Conservation (phyloP, 2,888 invertebrate genomes). For the Sepiola atlantica region DNA sequence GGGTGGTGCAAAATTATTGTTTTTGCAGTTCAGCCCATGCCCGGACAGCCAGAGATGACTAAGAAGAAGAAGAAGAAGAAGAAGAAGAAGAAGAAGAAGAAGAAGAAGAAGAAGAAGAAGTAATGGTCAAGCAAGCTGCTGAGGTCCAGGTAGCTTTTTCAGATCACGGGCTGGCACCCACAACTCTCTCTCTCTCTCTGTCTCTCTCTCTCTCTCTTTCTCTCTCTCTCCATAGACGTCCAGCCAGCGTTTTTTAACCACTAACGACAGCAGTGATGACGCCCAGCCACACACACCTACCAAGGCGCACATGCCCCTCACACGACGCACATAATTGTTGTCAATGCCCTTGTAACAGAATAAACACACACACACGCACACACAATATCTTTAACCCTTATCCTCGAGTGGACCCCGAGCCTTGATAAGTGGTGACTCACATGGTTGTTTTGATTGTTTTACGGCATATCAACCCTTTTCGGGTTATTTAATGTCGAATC, state of each 20-base stretch:
- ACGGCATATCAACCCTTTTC: too few species aligned
- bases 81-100: neutral
- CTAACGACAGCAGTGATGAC: neutral
- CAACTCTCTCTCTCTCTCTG: neutral
- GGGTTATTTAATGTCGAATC: too few species aligned
- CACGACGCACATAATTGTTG: neutral
- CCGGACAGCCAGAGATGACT: slow-evolving; percentile 32
- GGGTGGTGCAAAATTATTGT: neutral
- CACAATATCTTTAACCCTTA: too few species aligned
- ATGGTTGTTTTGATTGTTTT: too few species aligned
- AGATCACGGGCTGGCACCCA: neutral
- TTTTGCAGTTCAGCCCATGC: neutral
- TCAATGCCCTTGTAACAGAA: neutral
- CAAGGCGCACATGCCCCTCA: neutral
- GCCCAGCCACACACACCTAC: neutral
- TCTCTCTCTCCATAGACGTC: too few species aligned
- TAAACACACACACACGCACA: neutral
- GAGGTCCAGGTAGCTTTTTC: slow-evolving; percentile 7
- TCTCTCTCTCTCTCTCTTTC: too few species aligned
- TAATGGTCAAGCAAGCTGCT: slow-evolving; percentile 32
- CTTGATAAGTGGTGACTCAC: too few species aligned
- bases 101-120: neutral
- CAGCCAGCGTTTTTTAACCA: too few species aligned
- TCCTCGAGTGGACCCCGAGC: too few species aligned
- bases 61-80: neutral